These are phyloP conservation scores for Microdon myrmicae DNA, from an alignment of 2,888 invertebrate species.

Conservation along the genomic window DNA sequence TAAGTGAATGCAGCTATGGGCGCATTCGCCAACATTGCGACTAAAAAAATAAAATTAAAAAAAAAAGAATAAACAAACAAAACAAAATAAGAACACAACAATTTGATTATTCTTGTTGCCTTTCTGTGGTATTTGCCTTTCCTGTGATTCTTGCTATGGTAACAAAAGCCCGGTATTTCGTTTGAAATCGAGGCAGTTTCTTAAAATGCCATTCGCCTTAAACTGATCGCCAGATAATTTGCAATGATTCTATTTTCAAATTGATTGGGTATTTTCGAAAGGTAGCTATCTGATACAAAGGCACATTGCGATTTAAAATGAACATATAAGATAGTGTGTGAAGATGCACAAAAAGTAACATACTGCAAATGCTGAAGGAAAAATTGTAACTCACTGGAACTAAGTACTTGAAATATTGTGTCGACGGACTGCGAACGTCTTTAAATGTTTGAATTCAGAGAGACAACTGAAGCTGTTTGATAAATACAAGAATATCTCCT, in stretches of 20 bases:
- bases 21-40: no score
- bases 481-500: conserved; percentile 17
- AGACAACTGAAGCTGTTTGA: conserved; percentile 38
- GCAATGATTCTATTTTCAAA: conserved; percentile 48
- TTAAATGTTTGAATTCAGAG: conserved; percentile 43
- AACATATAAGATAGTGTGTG: no score
- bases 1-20: conserved; percentile 46
- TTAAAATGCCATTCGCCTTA: conserved; percentile 35
- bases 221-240: conserved; percentile 47
- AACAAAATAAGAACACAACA: conserved; percentile 1
- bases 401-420: conserved; percentile 31
- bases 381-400: conserved; percentile 42
- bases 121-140: conserved; percentile 1
- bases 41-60: no score
- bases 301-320: no score
- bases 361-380: conserved; percentile 11
- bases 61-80: no score
- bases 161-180: conserved; percentile 4
- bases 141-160: conserved; percentile 28
- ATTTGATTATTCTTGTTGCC: conserved; percentile 8
- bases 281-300: conserved; percentile 8
- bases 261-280: conserved; percentile 39
- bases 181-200: conserved; percentile 12
- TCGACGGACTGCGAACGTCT: conserved; percentile 34
- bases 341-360: no score